These are phyloP conservation scores for Girardinus metallicus DNA, from an alignment of 2,797 vertebrate species.

Conservation along the genomic window DNA sequence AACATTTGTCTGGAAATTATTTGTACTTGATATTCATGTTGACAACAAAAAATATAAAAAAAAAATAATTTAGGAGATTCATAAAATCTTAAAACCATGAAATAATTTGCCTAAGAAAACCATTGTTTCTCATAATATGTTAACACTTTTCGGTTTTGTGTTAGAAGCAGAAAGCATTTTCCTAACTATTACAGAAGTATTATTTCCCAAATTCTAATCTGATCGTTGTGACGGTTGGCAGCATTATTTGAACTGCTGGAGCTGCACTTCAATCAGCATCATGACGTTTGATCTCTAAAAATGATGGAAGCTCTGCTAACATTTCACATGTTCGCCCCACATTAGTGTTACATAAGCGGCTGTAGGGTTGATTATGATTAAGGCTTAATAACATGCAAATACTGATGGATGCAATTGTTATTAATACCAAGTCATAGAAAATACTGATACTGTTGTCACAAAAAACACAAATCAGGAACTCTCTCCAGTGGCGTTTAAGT, in stretches of 20 bases:
- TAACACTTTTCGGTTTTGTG: not conserved
- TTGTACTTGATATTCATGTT: not conserved
- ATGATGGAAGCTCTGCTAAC: slow-evolving; percentile 22
- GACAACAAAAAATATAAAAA: not conserved
- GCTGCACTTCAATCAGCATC: slow-evolving; percentile 10
- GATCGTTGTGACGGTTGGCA: not conserved
- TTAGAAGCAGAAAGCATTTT: not conserved
- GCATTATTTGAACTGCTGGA: not conserved
- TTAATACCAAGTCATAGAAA: slow-evolving; percentile 9
- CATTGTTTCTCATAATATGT: not conserved
- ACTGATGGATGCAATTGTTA: slow-evolving; percentile 27
- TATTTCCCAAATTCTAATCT: not conserved
- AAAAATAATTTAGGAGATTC: not conserved
- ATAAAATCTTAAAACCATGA: not conserved
- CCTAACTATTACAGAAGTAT: not conserved
- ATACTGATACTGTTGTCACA: not conserved
- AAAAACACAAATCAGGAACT: not conserved
- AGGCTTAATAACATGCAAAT: not conserved
- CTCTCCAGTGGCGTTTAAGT: not conserved
- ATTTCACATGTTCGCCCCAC: not conserved
- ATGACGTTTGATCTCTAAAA: slow-evolving; percentile 19
- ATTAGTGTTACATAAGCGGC: slow-evolving; percentile 20
- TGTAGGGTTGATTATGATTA: slow-evolving; percentile 6
- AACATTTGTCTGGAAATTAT: not conserved
- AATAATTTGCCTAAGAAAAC: not conserved